Percentiles rank a stretch among this genome's conserved stretches.
Evolutionary conservation across 2,797 vertebrate species (phyloP).

Genomic region (Sphenodon punctatus): DNA sequence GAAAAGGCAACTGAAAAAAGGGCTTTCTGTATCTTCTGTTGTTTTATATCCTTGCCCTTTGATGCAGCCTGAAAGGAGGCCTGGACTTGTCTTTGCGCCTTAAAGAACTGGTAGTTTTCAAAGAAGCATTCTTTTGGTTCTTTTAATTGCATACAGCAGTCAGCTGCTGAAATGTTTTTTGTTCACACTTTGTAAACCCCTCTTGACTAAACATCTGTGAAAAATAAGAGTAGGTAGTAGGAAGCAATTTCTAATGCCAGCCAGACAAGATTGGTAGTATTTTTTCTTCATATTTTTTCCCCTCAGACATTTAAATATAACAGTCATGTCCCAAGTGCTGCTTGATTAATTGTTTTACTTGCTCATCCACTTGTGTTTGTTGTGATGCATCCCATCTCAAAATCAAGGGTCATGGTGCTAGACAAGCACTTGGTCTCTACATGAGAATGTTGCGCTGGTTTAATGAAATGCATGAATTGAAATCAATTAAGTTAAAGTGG

Average conservation of each 20-base stretch:
- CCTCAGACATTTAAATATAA: constrained; percentile 84
- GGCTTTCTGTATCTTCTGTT: neutral
- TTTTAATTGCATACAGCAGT: neutral
- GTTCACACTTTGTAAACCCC: neutral
- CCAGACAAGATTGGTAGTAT: constrained; percentile 75
- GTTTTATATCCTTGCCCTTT: neutral
- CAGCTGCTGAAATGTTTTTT: neutral
- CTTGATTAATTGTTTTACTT: constrained; percentile 54
- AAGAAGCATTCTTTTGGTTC: neutral
- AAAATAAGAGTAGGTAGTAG: neutral
- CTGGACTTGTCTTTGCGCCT: neutral
- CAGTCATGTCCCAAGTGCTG: constrained; percentile 72
- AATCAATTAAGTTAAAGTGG: constrained; percentile 5
- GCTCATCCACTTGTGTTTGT: constrained; percentile 51
- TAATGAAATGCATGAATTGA: neutral
- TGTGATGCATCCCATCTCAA: constrained; percentile 44
- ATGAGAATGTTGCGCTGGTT: neutral
- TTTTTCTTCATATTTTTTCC: constrained; percentile 52
- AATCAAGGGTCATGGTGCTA: constrained; percentile 12
- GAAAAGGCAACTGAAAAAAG: neutral
- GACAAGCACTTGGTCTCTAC: neutral
- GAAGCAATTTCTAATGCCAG: constrained; percentile 7
- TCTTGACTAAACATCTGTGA: neutral
- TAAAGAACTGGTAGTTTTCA: neutral
- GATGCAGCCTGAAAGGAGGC: rapidly evolving